Conservation (phyloP, 1,140 invertebrate genomes). For the Tyrophagus putrescentiae region DNA sequence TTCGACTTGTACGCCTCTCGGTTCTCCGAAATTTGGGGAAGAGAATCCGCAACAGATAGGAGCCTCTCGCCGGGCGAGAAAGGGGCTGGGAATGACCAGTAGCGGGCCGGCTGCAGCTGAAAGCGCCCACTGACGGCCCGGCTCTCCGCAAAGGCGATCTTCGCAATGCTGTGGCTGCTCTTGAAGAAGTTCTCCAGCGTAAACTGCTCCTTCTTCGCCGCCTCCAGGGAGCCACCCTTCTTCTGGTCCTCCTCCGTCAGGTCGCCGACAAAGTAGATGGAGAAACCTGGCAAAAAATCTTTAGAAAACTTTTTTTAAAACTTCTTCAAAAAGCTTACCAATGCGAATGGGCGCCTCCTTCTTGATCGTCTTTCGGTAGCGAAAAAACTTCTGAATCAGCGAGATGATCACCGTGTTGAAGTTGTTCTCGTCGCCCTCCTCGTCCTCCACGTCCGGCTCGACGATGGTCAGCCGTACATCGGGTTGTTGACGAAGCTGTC, state of each 20-base stretch:
- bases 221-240: too few relatives aligned
- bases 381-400: not conserved
- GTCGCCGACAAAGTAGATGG: slow-evolving; percentile 4
- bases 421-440: slow-evolving; percentile 14
- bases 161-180: too few relatives aligned
- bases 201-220: too few relatives aligned
- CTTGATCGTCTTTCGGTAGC: not conserved
- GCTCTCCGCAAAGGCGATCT: not conserved
- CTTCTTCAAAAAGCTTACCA: not conserved
- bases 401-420: not conserved
- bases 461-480: slow-evolving; percentile 56
- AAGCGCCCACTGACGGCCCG: not conserved
- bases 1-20: not conserved
- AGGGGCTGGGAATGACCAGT: not conserved
- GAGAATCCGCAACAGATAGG: not conserved
- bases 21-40: not conserved
- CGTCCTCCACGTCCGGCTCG: not conserved
- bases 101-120: not conserved
- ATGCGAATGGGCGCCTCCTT: not conserved
- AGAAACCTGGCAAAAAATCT: too few relatives aligned
- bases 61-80: not conserved
- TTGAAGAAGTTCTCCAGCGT: too few relatives aligned
- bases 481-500: slow-evolving; percentile 88
- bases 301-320: too few relatives aligned
- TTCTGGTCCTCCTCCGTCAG: not conserved